phyloP scores from a whole-genome alignment of 2,888 invertebrate genomes.

The Troides aeacus region DNA sequence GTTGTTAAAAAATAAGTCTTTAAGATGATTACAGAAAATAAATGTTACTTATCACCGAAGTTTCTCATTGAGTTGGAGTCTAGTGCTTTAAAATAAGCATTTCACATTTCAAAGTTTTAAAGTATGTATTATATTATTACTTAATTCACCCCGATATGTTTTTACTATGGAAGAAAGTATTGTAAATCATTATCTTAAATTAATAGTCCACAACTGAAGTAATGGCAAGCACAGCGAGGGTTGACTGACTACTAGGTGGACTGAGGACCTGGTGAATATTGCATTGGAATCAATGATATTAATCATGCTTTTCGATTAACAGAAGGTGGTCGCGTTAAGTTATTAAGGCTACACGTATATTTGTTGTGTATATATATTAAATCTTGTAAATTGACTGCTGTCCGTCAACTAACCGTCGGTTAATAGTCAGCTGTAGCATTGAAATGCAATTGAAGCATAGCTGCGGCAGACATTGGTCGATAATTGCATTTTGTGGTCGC shows the following conservation, averaged over 20 bases:
- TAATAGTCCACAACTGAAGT: not conserved
- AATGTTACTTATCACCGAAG: not conserved
- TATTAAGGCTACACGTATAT: not conserved
- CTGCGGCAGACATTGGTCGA: constrained; percentile 72
- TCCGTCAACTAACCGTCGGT: constrained; percentile 37
- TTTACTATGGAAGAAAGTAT: not conserved
- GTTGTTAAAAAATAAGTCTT: not conserved
- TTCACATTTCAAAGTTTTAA: not conserved
- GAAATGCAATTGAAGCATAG: constrained; percentile 72
- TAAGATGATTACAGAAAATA: not conserved
- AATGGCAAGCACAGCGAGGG: too few relatives aligned
- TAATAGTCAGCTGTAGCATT: constrained; percentile 56
- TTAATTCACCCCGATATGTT: not conserved
- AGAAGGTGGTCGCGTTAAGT: constrained; percentile 28
- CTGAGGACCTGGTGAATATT: too few relatives aligned
- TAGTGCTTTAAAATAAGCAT: not conserved
- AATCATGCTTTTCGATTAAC: not conserved
- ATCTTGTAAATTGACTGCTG: constrained; percentile 1
- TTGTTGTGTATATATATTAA: not conserved
- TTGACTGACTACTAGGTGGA: too few relatives aligned
- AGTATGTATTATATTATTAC: not conserved
- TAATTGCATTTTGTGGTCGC: constrained; percentile 78
- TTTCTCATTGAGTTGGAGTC: not conserved
- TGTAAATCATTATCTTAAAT: not conserved
- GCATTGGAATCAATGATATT: not conserved